These are phyloP conservation scores for Marronus borbonicus DNA, from an alignment of 2,888 invertebrate species.

Conservation along the genomic window DNA sequence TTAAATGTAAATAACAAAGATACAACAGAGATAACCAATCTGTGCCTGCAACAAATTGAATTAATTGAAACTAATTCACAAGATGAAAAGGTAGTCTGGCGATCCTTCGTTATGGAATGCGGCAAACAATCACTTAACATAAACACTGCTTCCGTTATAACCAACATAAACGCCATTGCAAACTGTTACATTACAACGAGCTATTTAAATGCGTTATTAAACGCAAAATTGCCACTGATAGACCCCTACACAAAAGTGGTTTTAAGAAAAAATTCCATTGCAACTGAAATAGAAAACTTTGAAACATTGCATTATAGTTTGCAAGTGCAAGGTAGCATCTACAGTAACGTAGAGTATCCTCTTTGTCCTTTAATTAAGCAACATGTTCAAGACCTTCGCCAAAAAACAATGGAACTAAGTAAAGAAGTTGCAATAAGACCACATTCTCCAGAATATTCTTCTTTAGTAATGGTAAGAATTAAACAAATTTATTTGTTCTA, in stretches of 20 bases:
- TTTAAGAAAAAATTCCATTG: constrained; percentile 80
- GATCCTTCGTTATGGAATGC: constrained; percentile 55
- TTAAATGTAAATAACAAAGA: neutral
- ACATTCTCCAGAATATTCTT: constrained; percentile 71
- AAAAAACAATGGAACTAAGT: constrained; percentile 68
- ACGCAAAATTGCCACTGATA: constrained; percentile 79
- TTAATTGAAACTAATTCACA: neutral
- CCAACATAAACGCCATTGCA: constrained; percentile 58
- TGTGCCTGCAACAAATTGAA: constrained; percentile 49
- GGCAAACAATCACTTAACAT: constrained; percentile 49
- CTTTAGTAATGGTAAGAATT: constrained; percentile 72
- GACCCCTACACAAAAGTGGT: constrained; percentile 88
- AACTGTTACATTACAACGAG: constrained; percentile 70
- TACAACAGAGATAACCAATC: constrained; percentile 23
- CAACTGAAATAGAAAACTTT: constrained; percentile 79
- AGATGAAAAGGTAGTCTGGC: constrained; percentile 53
- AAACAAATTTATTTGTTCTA: neutral
- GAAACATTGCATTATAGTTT: constrained; percentile 74
- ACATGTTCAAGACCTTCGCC: constrained; percentile 67
- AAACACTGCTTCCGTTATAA: constrained; percentile 8
- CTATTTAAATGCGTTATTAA: constrained; percentile 73
- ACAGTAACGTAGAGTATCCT: constrained; percentile 69
- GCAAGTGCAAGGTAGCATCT: constrained; percentile 72
- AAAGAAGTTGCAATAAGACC: constrained; percentile 75
- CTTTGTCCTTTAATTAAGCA: constrained; percentile 70